These are phyloP conservation scores for Drosophila acutilabella DNA, from an alignment of 2,888 invertebrate genomes.

Conservation along the genomic window DNA sequence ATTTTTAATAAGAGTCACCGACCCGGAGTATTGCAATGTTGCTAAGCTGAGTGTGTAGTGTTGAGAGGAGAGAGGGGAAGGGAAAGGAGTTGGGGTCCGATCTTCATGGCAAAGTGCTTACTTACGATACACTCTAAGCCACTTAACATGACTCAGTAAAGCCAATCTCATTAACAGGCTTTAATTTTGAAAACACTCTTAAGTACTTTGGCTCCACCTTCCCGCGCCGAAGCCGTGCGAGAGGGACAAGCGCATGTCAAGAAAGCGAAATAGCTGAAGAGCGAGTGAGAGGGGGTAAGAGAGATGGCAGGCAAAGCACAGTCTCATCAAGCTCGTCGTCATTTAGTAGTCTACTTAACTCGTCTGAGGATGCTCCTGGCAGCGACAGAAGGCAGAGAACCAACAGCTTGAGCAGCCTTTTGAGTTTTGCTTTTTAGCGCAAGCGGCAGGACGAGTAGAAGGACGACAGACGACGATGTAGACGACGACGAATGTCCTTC, in stretches of 20 bases:
- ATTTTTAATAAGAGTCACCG: slow-evolving; percentile 70
- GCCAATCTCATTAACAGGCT: slow-evolving; percentile 81
- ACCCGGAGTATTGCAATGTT: slow-evolving; percentile 11
- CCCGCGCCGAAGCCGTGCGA: slow-evolving; percentile 5
- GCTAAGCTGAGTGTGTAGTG: not conserved
- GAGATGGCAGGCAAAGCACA: slow-evolving; percentile 13
- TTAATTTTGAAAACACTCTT: slow-evolving; percentile 80
- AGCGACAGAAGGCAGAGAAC: slow-evolving; percentile 16
- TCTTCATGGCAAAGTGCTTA: slow-evolving; percentile 72
- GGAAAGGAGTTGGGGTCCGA: slow-evolving; percentile 18
- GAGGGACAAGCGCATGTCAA: slow-evolving; percentile 1
- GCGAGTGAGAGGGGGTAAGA: not conserved
- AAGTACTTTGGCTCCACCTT: slow-evolving; percentile 58
- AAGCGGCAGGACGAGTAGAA: slow-evolving; percentile 12
- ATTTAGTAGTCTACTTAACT: slow-evolving; percentile 81
- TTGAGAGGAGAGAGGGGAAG: not conserved
- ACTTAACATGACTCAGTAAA: slow-evolving; percentile 79
- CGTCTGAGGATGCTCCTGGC: slow-evolving; percentile 72
- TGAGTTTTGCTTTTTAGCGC: slow-evolving; percentile 56
- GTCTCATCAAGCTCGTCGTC: slow-evolving; percentile 56
- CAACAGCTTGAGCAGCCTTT: slow-evolving; percentile 69
- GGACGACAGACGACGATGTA: not conserved
- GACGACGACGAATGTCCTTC: slow-evolving; percentile 22
- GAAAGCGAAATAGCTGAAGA: not conserved
- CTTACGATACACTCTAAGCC: slow-evolving; percentile 80